Conservation (phyloP, 30 jellyfish, hydroid and myxozoan species). For the Aurelia sp. region DNA sequence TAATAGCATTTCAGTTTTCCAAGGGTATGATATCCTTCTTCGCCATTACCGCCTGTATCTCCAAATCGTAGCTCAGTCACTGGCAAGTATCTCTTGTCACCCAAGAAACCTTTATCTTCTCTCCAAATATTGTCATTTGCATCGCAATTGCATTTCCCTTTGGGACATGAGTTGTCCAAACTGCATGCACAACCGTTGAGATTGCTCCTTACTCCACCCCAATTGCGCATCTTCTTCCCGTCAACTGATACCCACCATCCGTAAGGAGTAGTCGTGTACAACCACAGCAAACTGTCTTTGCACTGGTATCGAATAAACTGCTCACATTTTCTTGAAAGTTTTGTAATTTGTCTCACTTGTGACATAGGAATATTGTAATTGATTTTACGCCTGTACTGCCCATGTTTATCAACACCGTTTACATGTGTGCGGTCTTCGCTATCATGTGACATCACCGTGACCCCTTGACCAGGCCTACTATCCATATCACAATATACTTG, state of each 20-base stretch:
- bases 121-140: constrained; percentile 22
- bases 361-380: not conserved
- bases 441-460: constrained; percentile 28
- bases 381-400: not conserved
- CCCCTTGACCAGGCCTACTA: constrained; percentile 1
- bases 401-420: constrained; percentile 6
- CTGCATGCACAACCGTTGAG: constrained; percentile 40
- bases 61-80: constrained; percentile 59
- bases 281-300: constrained; percentile 4
- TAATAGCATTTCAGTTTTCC: constrained; percentile 27
- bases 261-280: not conserved
- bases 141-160: constrained; percentile 40
- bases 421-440: constrained; percentile 15
- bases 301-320: constrained; percentile 20
- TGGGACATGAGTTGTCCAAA: not conserved
- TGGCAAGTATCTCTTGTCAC: constrained; percentile 33
- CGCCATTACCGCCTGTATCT: constrained; percentile 47
- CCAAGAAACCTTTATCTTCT: constrained; percentile 26
- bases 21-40: constrained; percentile 13
- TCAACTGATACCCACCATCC: constrained; percentile 48
- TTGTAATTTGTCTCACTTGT: constrained; percentile 5
- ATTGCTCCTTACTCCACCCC: constrained; percentile 29
- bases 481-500: constrained; percentile 30
- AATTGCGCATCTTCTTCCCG: constrained; percentile 25
- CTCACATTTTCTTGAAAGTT: constrained; percentile 1